These are phyloP conservation scores for Cepaea hortensis DNA, from an alignment of 2,888 invertebrate genomes.

Conservation along the genomic window DNA sequence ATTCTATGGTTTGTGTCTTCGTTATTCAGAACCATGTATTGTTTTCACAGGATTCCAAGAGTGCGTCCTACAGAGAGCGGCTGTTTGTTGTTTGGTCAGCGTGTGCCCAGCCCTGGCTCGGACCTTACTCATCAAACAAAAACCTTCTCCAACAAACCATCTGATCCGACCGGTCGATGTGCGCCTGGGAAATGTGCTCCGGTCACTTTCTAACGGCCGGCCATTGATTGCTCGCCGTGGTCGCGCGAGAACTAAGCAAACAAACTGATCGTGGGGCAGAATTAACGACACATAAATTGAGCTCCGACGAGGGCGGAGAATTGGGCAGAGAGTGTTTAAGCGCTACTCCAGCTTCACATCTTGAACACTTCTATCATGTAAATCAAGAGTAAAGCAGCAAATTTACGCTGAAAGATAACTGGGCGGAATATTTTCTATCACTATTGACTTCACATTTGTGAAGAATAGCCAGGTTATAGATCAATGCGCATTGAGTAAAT, in stretches of 20 bases:
- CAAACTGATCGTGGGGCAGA: constrained; percentile 32
- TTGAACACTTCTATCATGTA: constrained; percentile 3
- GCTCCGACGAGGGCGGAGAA: constrained; percentile 1
- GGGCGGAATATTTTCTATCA: neutral
- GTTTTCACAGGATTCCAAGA: no score
- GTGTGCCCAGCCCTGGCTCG: no score
- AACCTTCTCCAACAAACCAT: constrained; percentile 27
- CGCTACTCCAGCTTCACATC: neutral
- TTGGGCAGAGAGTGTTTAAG: neutral
- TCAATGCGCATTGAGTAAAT: neutral
- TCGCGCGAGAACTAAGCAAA: constrained; percentile 31
- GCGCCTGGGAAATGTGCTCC: constrained; percentile 25
- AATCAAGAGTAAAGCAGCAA: constrained; percentile 24
- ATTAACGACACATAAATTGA: constrained; percentile 38
- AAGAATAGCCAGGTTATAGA: neutral
- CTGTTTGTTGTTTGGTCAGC: no score
- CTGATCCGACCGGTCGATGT: constrained; percentile 39
- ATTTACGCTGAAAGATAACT: neutral
- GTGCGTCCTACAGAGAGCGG: no score
- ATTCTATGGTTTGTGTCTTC: no score
- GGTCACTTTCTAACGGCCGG: constrained; percentile 45
- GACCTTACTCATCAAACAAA: neutral
- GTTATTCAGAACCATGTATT: no score
- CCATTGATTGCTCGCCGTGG: constrained; percentile 38
- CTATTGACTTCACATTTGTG: constrained; percentile 2